Conservation (phyloP, 1,140 invertebrate species). For the Papilio polytes region DNA sequence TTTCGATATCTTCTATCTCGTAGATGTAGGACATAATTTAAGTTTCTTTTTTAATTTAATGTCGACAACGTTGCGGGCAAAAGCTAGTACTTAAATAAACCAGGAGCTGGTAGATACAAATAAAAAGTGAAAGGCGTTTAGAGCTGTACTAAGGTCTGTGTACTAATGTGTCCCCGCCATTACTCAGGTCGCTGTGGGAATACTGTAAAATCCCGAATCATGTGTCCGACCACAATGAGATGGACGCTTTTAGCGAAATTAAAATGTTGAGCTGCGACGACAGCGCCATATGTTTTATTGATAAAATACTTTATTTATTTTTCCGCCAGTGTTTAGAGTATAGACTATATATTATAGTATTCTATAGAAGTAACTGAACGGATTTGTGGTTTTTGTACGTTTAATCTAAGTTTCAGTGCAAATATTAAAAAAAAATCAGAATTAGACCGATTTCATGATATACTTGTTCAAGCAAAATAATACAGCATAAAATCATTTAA, state of each 20-base stretch:
- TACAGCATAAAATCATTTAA: no score
- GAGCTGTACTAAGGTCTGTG: background rate
- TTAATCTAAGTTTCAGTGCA: background rate
- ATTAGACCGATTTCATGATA: no score
- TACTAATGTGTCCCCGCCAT: slow-evolving; percentile 9
- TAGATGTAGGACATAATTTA: no score
- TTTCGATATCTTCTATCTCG: no score
- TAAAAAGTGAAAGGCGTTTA: slow-evolving; percentile 10
- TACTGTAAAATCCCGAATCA: slow-evolving; percentile 62
- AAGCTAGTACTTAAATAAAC: no score
- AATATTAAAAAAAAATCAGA: no score
- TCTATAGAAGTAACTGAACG: background rate
- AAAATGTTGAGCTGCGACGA: slow-evolving; percentile 59
- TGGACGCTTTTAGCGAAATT: slow-evolving; percentile 78
- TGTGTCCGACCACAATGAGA: slow-evolving; percentile 67
- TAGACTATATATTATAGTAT: background rate
- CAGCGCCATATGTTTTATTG: slow-evolving; percentile 69
- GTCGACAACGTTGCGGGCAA: no score
- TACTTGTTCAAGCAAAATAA: no score
- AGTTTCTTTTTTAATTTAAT: no score
- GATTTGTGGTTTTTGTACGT: background rate
- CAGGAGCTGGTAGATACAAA: background rate
- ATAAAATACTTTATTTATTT: slow-evolving; percentile 49
- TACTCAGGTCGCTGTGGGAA: slow-evolving; percentile 46
- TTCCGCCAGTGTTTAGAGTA: background rate